These are phyloP conservation scores for Etheostoma perlongum DNA, from an alignment of 2,797 vertebrate species.

Conservation along the genomic window DNA sequence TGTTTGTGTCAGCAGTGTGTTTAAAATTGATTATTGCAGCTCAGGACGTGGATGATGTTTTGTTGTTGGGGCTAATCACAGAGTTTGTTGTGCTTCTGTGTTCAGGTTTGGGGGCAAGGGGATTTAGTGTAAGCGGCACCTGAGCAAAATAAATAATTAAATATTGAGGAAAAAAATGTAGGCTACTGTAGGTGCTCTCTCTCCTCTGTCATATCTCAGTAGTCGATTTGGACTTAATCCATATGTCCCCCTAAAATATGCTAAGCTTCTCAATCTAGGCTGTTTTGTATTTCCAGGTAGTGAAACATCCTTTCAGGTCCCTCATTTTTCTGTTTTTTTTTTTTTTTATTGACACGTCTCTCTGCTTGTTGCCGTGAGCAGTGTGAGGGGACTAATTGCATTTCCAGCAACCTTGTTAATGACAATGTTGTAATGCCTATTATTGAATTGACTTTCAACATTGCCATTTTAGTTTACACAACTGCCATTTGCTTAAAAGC, in stretches of 20 bases:
- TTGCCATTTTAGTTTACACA: conserved; percentile 76
- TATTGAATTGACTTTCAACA: conserved; percentile 77
- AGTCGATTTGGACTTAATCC: not conserved
- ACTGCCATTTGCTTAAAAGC: conserved; percentile 80
- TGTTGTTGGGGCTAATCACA: conserved; percentile 33
- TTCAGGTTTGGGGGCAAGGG: conserved; percentile 7
- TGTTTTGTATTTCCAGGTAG: conserved; percentile 27
- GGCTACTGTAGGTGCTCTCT: not conserved
- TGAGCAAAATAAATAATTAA: conserved; percentile 25
- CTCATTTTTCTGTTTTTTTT: conserved; percentile 30
- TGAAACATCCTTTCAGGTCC: conserved; percentile 9
- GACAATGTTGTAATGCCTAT: conserved; percentile 76
- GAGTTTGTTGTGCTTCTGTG: conserved; percentile 22
- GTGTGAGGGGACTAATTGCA: conserved; percentile 82
- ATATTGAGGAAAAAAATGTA: conserved; percentile 3
- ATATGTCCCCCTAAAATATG: conserved; percentile 5
- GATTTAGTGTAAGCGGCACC: conserved; percentile 21
- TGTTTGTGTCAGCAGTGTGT: conserved; percentile 1
- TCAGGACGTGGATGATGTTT: conserved; percentile 10
- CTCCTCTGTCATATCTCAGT: conserved; percentile 4
- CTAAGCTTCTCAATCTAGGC: conserved; percentile 19
- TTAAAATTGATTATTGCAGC: conserved; percentile 13
- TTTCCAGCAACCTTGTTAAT: conserved; percentile 81
- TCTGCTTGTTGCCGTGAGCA: conserved; percentile 68
- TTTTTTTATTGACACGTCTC: conserved; percentile 48